Evolutionary conservation across 2,113 vertebrate genomes (phyloP).

Genomic region (Oophaga pumilio): DNA sequence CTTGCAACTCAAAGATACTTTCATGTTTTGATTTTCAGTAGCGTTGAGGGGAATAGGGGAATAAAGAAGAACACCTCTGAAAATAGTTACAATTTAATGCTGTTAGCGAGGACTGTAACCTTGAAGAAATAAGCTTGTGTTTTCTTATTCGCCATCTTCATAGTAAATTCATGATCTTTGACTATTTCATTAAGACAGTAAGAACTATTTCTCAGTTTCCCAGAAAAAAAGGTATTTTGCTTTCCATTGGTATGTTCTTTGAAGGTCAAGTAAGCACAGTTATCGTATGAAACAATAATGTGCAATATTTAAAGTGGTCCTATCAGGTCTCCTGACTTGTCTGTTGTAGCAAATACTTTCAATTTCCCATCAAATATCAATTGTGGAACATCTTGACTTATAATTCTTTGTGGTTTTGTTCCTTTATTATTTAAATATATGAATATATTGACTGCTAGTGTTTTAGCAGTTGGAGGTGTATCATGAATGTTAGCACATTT

Average conservation of each 20-base stretch:
- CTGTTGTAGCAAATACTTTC: too few relatives aligned
- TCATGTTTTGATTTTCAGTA: conserved; percentile 51
- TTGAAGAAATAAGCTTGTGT: conserved; percentile 1
- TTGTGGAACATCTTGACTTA: too few relatives aligned
- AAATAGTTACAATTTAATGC: conserved; percentile 42
- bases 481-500: too few relatives aligned
- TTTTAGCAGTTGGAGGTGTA: too few relatives aligned
- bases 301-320: not conserved
- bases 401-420: too few relatives aligned
- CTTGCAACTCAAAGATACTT: conserved; percentile 48
- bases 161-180: conserved; percentile 22
- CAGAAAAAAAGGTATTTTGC: conserved; percentile 1
- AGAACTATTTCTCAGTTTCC: conserved; percentile 11
- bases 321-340: too few relatives aligned
- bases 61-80: conserved; percentile 6
- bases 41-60: conserved; percentile 30
- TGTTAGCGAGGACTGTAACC: conserved; percentile 26
- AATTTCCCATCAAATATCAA: too few relatives aligned
- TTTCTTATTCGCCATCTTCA: conserved; percentile 32
- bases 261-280: not conserved
- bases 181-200: conserved; percentile 23
- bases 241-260: not conserved
- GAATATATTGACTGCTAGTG: too few relatives aligned
- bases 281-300: not conserved
- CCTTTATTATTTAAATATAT: too few relatives aligned